Evolutionary conservation across 53 echinoderm and acorn worm genomes (phyloP).

Genomic region (Actinopyga echinites): DNA sequence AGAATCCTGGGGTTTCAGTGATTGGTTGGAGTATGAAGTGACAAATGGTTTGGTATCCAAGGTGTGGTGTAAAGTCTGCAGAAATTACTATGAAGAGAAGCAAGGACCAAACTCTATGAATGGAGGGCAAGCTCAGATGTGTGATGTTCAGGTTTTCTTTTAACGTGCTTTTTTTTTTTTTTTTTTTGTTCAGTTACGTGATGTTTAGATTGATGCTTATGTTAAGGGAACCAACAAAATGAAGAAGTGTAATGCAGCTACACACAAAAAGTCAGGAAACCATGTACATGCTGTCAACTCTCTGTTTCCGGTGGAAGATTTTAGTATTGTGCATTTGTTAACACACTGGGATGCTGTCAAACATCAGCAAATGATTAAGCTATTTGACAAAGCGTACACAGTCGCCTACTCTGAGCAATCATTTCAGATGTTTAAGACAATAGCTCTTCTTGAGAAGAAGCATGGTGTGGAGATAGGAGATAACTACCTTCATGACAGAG

Average conservation of each 20-base stretch:
- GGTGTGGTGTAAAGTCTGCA: conserved; percentile 41
- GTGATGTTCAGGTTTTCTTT: conserved; percentile 32
- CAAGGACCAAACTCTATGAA: conserved; percentile 2
- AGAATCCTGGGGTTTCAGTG: conserved; percentile 27
- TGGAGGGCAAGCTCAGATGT: conserved; percentile 41
- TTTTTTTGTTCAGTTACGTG: conserved; percentile 46
- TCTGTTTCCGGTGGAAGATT: neutral
- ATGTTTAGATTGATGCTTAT: conserved; percentile 35
- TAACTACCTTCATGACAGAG: conserved; percentile 1
- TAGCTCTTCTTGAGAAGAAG: conserved; percentile 24
- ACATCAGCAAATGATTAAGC: conserved; percentile 1
- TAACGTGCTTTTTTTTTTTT: no score
- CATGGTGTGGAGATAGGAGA: conserved; percentile 6
- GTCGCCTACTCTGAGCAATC: conserved; percentile 11
- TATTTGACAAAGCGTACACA: conserved; percentile 49
- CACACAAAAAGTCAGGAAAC: conserved; percentile 16
- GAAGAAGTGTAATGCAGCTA: conserved; percentile 47
- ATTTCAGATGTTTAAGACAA: conserved; percentile 17
- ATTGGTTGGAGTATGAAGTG: conserved; percentile 43
- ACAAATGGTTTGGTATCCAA: conserved; percentile 31
- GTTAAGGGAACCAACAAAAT: conserved; percentile 37
- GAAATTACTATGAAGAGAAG: conserved; percentile 8
- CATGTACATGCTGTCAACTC: conserved; percentile 20
- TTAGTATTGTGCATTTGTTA: neutral
- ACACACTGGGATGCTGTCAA: conserved; percentile 3